Conservation (phyloP, 2,888 invertebrate species). For the Tetragonula carbonaria region DNA sequence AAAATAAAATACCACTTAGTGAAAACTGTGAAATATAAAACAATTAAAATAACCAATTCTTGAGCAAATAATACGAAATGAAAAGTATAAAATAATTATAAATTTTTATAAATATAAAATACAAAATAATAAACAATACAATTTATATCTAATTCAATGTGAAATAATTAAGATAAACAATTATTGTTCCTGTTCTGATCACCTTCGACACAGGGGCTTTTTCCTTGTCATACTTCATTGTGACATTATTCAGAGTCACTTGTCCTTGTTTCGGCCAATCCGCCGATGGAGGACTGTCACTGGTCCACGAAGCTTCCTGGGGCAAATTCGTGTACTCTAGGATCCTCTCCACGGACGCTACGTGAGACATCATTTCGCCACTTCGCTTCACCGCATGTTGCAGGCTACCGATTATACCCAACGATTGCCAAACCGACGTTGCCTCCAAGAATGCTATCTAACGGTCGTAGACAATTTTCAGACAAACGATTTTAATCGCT, state of each 20-base stretch:
- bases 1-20: too few relatives aligned
- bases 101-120: too few relatives aligned
- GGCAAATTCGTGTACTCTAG: slow-evolving; percentile 91
- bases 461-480: neutral
- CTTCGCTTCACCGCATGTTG: slow-evolving; percentile 91
- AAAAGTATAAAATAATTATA: too few relatives aligned
- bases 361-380: slow-evolving; percentile 90
- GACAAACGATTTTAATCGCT: too few relatives aligned
- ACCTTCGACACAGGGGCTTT: slow-evolving; percentile 90
- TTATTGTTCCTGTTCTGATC: neutral
- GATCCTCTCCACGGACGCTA: slow-evolving; percentile 92
- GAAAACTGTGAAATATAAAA: too few relatives aligned
- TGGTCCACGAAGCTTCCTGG: slow-evolving; percentile 85
- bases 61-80: too few relatives aligned
- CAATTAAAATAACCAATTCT: too few relatives aligned
- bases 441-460: slow-evolving; percentile 86
- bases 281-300: slow-evolving; percentile 84
- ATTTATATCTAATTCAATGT: neutral
- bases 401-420: slow-evolving; percentile 91
- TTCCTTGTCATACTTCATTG: slow-evolving; percentile 87
- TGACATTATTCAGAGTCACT: slow-evolving; percentile 87
- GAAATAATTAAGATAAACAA: neutral
- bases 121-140: too few relatives aligned
- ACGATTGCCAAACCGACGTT: slow-evolving; percentile 90
- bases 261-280: slow-evolving; percentile 90